Evolutionary conservation across 2,113 vertebrate genomes (phyloP).

Genomic region (Chaetura pelagica): DNA sequence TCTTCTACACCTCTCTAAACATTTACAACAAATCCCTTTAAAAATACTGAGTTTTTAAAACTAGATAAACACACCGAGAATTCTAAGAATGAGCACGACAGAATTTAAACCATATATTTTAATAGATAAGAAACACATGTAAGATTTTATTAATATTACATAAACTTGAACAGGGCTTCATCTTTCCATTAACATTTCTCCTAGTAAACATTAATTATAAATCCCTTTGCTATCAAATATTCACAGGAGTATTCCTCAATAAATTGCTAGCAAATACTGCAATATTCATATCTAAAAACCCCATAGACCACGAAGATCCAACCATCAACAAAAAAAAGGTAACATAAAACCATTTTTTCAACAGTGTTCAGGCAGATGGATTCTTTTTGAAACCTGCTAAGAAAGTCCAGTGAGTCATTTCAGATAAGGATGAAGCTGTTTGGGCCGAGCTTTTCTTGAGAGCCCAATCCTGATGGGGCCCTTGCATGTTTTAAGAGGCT

Average conservation of each 20-base stretch:
- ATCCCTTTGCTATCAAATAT: conserved; percentile 21
- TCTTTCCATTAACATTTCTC: conserved; percentile 34
- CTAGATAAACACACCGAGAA: neutral
- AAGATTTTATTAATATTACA: conserved; percentile 57
- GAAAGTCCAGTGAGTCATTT: conserved; percentile 66
- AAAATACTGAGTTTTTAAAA: neutral
- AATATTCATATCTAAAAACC: neutral
- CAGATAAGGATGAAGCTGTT: conserved; percentile 87
- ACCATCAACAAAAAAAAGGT: neutral
- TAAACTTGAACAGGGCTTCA: conserved; percentile 43
- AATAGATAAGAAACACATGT: conserved; percentile 38
- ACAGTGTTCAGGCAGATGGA: neutral
- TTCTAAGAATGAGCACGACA: neutral
- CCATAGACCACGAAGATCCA: neutral
- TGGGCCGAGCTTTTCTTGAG: conserved; percentile 87
- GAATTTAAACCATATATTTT: conserved; percentile 6
- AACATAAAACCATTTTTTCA: conserved; percentile 48
- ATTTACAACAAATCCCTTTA: neutral
- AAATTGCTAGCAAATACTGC: conserved; percentile 31
- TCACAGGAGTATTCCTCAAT: conserved; percentile 43
- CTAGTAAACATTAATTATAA: conserved; percentile 39
- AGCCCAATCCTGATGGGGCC: conserved; percentile 90
- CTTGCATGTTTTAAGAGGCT: conserved; percentile 88
- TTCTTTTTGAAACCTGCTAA: neutral
- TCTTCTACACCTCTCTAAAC: neutral